Evolutionary conservation across 1,140 invertebrate genomes (phyloP).

Genomic region (Heliconius congener): DNA sequence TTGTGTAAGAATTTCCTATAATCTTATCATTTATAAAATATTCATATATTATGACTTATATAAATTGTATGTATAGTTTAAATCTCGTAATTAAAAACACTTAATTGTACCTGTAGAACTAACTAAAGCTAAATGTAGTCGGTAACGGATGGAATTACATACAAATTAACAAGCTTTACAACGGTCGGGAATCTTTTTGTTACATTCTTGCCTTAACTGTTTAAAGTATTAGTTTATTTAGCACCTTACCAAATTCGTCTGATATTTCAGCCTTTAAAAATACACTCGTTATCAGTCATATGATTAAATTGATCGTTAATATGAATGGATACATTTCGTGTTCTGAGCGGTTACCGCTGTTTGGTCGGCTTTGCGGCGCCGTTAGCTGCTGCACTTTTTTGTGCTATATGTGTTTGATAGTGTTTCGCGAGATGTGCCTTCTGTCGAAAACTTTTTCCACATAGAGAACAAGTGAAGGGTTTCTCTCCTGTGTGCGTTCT

Average conservation of each 20-base stretch:
- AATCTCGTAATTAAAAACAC: conserved; percentile 64
- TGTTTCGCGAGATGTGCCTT: conserved; percentile 99
- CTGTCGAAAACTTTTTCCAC: conserved; percentile 95
- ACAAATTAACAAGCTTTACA: conserved; percentile 77
- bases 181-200: conserved; percentile 58
- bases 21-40: conserved; percentile 22
- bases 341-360: conserved; percentile 72
- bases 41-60: conserved; percentile 60
- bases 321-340: conserved; percentile 41
- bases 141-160: conserved; percentile 79
- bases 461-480: conserved; percentile 93
- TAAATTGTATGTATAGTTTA: conserved; percentile 64
- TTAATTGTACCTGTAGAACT: conserved; percentile 71
- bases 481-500: conserved; percentile 95
- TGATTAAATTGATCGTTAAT: conserved; percentile 65
- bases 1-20: conserved; percentile 39
- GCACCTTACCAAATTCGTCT: conserved; percentile 79
- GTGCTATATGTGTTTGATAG: conserved; percentile 96
- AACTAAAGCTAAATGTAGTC: conserved; percentile 76
- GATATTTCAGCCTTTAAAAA: conserved; percentile 77
- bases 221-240: conserved; percentile 72
- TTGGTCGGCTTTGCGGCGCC: conserved; percentile 75
- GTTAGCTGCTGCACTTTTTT: conserved; percentile 84
- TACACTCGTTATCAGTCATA: conserved; percentile 70
- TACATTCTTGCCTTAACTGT: conserved; percentile 61